Base-by-base conservation (phyloP, 2,113 vertebrate genomes). In the Macquaria australasica region DNA sequence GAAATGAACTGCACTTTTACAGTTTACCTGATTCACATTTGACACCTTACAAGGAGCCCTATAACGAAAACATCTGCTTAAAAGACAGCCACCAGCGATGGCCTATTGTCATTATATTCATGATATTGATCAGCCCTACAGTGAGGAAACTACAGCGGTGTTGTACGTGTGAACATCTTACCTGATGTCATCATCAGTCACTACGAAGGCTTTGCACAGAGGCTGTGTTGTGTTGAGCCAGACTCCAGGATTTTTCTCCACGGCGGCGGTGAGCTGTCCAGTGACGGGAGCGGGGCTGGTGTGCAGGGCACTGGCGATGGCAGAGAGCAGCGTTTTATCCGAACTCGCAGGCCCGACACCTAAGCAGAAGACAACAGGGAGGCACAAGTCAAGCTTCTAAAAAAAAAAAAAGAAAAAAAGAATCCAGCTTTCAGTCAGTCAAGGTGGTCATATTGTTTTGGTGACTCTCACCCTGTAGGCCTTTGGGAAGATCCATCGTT, bases 161-260 rank as follows among this genome's bases (percentile, higher is more conserved):
- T 3, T 62, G 25, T 21, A 21, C 21, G 79, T 82, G 60, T 62
- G 10, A 55, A 21, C 23, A 4, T 50, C 66, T 41, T 93, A 99
- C 98, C 98, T 97, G 91, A 99, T 99, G 86, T 99, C 98, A 59
- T 99, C 98, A 68, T 99, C 98, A 0, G 98, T 99, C 89, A 99
- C 98, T 91, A 98, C 97, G 73, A 99, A 99, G 8, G 98, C 97
- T 91, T 98, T 99, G 96, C 98, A 99, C 37, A 99, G 97, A 0
- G 98, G 98, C 88, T 99, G 98, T 0, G 97, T 86, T 0, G 98
- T 99, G 94, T 99, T 99, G 0, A 99, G 96, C 98, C 98, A 99
- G 0, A 99, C 98, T 0, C 98, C 98, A 0, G 98, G 98, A 66
- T 99, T 99, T 91, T 99, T 99, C 94, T 99, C 98, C 73, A 99